Evolutionary conservation across 2,797 vertebrate genomes (phyloP).

Genomic region (Rallus crepitans): DNA sequence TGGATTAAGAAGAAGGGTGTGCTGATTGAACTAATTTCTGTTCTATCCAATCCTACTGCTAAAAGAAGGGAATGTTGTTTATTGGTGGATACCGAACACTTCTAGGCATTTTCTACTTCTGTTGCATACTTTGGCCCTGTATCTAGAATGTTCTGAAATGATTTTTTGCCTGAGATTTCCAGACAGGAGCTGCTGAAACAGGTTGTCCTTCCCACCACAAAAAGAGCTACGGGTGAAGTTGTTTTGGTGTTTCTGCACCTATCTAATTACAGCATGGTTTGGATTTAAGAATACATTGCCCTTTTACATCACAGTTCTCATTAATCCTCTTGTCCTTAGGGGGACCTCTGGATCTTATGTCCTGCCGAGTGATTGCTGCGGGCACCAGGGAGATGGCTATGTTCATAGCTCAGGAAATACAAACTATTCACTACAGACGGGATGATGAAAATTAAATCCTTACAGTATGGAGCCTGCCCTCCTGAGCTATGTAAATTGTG

Average conservation of each 20-base stretch:
- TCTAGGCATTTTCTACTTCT: not conserved
- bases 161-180: not conserved
- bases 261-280: not conserved
- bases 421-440: constrained; percentile 84
- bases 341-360: constrained; percentile 89
- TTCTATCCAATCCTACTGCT: not conserved
- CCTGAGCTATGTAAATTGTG: not conserved
- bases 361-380: constrained; percentile 86
- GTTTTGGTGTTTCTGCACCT: not conserved
- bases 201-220: not conserved
- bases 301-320: not conserved
- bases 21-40: not conserved
- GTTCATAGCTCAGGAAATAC: constrained; percentile 85
- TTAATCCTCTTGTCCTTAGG: constrained; percentile 77
- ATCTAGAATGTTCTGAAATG: not conserved
- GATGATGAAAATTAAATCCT: constrained; percentile 77
- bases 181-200: not conserved
- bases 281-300: not conserved
- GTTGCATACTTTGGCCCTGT: not conserved
- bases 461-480: not conserved
- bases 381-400: constrained; percentile 84
- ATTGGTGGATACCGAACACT: not conserved
- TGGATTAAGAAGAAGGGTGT: not conserved
- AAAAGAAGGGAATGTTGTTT: not conserved
- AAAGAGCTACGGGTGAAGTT: not conserved